Conservation (phyloP, 2,888 invertebrate genomes). For the Xiphydria camelus region DNA sequence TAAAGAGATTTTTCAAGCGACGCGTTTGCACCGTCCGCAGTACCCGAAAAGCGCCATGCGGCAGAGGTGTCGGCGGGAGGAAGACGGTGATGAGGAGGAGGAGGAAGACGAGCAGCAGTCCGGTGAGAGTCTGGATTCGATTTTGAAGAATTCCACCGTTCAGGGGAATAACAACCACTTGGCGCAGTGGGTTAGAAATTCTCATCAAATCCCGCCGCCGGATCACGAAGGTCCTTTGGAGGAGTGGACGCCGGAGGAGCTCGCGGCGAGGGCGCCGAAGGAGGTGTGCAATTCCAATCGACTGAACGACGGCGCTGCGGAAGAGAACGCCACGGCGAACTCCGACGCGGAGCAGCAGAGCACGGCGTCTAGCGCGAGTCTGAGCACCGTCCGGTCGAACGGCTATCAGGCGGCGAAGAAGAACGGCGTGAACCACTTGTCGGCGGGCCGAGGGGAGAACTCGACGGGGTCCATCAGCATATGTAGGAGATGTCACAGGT, state of each 20-base stretch:
- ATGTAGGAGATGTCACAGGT: conserved; percentile 55
- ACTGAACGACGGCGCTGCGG: conserved; percentile 26
- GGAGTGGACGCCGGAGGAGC: conserved; percentile 53
- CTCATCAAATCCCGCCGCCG: conserved; percentile 52
- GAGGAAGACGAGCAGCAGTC: conserved; percentile 28
- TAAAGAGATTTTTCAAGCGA: no score
- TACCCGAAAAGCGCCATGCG: no score
- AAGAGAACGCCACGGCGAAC: conserved; percentile 41
- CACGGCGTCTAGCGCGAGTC: conserved; percentile 51
- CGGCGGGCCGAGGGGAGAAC: conserved; percentile 46
- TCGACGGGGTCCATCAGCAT: conserved; percentile 48
- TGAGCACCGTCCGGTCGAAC: conserved; percentile 53
- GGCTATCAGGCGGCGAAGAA: conserved; percentile 40
- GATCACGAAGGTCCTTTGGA: conserved; percentile 48
- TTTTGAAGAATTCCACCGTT: conserved; percentile 17
- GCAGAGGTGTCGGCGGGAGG: no score
- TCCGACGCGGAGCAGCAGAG: conserved; percentile 53
- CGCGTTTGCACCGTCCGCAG: no score
- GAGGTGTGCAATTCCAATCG: conserved; percentile 24
- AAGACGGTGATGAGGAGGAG: no score
- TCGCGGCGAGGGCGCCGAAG: conserved; percentile 47
- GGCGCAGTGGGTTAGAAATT: conserved; percentile 54
- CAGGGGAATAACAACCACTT: conserved; percentile 42
- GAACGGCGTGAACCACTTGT: conserved; percentile 39
- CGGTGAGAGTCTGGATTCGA: conserved; percentile 36